phyloP scores from a whole-genome alignment of 2,113 vertebrate genomes.

The Ageneiosus marmoratus region DNA sequence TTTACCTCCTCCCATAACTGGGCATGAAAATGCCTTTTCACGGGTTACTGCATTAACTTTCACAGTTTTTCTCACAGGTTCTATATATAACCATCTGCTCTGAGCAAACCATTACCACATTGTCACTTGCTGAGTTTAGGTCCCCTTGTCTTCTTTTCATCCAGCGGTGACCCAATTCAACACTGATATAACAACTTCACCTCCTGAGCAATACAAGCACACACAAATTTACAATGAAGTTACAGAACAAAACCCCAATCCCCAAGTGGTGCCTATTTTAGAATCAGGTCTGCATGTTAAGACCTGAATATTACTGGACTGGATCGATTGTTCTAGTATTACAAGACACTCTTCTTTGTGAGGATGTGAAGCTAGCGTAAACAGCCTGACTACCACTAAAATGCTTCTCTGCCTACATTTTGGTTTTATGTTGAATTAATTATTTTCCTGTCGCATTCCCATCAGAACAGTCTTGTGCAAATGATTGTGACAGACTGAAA shows the following conservation, averaged over 20 bases:
- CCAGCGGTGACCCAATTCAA: slow-evolving; percentile 31
- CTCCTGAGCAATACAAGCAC: slow-evolving; percentile 22
- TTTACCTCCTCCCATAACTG: slow-evolving; percentile 29
- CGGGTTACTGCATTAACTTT: slow-evolving; percentile 57
- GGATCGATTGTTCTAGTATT: slow-evolving; percentile 71
- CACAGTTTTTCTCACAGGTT: slow-evolving; percentile 56
- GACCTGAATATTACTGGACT: slow-evolving; percentile 60
- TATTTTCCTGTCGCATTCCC: slow-evolving; percentile 65
- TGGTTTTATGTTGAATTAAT: slow-evolving; percentile 71
- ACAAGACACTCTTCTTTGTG: slow-evolving; percentile 46
- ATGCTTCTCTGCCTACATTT: slow-evolving; percentile 35
- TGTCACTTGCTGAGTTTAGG: slow-evolving; percentile 38
- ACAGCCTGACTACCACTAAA: slow-evolving; percentile 31
- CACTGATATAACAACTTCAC: slow-evolving; percentile 32
- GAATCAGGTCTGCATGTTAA: slow-evolving; percentile 37
- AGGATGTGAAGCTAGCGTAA: slow-evolving; percentile 12
- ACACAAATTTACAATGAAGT: slow-evolving; percentile 15
- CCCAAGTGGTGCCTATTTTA: slow-evolving; percentile 13
- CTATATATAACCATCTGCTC: slow-evolving; percentile 46
- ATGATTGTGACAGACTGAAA: slow-evolving; percentile 47
- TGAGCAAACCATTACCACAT: slow-evolving; percentile 33
- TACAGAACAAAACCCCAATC: slow-evolving; percentile 10
- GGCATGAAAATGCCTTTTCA: slow-evolving; percentile 50
- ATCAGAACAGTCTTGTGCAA: slow-evolving; percentile 56
- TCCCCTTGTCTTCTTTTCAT: slow-evolving; percentile 26